phyloP scores from a whole-genome alignment of 2,888 invertebrate species.

The Thymelicus sylvestris region DNA sequence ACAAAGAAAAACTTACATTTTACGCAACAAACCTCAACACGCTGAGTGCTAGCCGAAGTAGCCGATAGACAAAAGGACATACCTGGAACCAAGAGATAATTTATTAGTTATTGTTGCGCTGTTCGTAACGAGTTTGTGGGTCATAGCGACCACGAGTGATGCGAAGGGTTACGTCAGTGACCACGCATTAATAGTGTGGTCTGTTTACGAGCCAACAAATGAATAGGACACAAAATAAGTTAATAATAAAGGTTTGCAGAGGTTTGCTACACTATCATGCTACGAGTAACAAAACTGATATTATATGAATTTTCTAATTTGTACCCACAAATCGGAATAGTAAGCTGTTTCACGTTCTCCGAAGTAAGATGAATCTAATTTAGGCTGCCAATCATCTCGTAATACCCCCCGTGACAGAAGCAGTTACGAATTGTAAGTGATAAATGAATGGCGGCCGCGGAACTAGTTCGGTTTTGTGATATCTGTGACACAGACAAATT shows the following conservation, averaged over 20 bases:
- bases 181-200: slow-evolving; percentile 23
- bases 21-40: slow-evolving; percentile 40
- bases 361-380: slow-evolving; percentile 12
- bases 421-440: slow-evolving; percentile 27
- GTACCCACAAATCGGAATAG: neutral
- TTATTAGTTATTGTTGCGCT: slow-evolving; percentile 35
- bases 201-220: slow-evolving; percentile 7
- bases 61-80: slow-evolving; percentile 35
- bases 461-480: slow-evolving; percentile 31
- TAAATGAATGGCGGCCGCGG: slow-evolving; percentile 19
- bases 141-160: slow-evolving; percentile 44
- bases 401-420: slow-evolving; percentile 24
- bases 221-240: neutral
- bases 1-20: slow-evolving; percentile 21
- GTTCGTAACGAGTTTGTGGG: slow-evolving; percentile 42
- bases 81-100: slow-evolving; percentile 40
- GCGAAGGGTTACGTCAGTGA: slow-evolving; percentile 42
- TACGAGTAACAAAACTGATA: too few relatives aligned
- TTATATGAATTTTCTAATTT: too few relatives aligned
- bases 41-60: slow-evolving; percentile 33
- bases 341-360: neutral
- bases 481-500: slow-evolving; percentile 31
- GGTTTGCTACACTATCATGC: too few relatives aligned
- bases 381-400: slow-evolving; percentile 23
- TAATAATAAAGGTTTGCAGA: neutral